Conservation (phyloP, 2,888 invertebrate species). For the Drosophila kokeensis region DNA sequence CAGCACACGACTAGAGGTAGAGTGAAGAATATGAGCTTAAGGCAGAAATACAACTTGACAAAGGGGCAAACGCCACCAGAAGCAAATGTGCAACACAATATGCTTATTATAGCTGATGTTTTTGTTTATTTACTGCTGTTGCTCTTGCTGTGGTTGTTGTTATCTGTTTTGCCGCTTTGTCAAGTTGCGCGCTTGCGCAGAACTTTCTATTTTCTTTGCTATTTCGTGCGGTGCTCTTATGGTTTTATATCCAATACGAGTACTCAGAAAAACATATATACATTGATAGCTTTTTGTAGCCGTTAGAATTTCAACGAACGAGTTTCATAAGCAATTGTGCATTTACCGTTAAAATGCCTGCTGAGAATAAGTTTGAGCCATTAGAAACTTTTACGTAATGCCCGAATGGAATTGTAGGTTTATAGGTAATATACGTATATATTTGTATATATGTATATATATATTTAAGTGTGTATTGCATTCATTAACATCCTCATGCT, state of each 20-base stretch:
- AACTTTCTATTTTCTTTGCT: conserved; percentile 84
- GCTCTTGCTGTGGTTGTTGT: conserved; percentile 26
- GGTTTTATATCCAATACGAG: conserved; percentile 12
- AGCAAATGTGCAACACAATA: conserved; percentile 33
- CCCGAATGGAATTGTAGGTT: conserved; percentile 25
- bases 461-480: not conserved
- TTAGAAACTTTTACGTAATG: conserved; percentile 44
- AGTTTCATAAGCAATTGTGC: conserved; percentile 38
- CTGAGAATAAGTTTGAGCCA: conserved; percentile 25
- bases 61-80: conserved; percentile 17
- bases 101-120: conserved; percentile 21
- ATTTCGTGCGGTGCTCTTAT: conserved; percentile 61
- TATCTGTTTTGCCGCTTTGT: conserved; percentile 37
- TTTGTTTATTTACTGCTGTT: conserved; percentile 16
- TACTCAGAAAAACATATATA: conserved; percentile 6
- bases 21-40: conserved; percentile 22
- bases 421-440: not conserved
- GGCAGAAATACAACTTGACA: conserved; percentile 19
- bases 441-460: not conserved
- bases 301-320: conserved; percentile 67
- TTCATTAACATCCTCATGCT: conserved; percentile 49
- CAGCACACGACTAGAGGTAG: conserved; percentile 46
- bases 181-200: conserved; percentile 56
- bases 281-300: conserved; percentile 25
- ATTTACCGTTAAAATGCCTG: conserved; percentile 37